phyloP scores from a whole-genome alignment of 1,140 invertebrate species.

The Pygmarrhopalites habei region DNA sequence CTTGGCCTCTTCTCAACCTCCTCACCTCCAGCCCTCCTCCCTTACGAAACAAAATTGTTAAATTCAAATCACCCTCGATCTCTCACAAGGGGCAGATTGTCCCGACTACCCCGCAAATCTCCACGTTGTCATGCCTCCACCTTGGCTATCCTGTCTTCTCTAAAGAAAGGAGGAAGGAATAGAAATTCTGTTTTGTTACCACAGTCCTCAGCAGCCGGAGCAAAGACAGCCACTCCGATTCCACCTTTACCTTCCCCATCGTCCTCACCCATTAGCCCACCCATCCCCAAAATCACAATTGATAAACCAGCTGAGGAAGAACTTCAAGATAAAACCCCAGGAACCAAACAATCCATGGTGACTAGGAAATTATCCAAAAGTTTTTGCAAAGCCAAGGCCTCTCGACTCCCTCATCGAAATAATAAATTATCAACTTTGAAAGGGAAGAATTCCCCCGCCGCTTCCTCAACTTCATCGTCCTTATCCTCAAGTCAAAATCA shows the following conservation, averaged over 20 bases:
- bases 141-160: slow-evolving; percentile 61
- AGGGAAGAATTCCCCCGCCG: not conserved
- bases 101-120: slow-evolving; percentile 64
- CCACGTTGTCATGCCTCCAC: slow-evolving; percentile 77
- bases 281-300: no score
- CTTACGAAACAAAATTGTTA: slow-evolving; percentile 56
- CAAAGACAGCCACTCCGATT: not conserved
- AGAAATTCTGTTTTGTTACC: not conserved
- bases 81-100: slow-evolving; percentile 42
- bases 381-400: no score
- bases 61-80: slow-evolving; percentile 38
- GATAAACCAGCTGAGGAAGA: no score
- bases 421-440: not conserved
- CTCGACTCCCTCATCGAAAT: not conserved
- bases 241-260: not conserved
- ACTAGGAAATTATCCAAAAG: no score
- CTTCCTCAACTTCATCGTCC: not conserved
- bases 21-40: slow-evolving; percentile 56
- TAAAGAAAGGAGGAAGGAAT: slow-evolving; percentile 7
- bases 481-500: not conserved
- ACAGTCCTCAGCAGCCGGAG: not conserved
- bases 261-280: not conserved
- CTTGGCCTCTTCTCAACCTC: slow-evolving; percentile 46
- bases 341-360: no score
- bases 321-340: no score